Evolutionary conservation across 2,888 invertebrate genomes (phyloP).

Genomic region (Tigriopus californicus): DNA sequence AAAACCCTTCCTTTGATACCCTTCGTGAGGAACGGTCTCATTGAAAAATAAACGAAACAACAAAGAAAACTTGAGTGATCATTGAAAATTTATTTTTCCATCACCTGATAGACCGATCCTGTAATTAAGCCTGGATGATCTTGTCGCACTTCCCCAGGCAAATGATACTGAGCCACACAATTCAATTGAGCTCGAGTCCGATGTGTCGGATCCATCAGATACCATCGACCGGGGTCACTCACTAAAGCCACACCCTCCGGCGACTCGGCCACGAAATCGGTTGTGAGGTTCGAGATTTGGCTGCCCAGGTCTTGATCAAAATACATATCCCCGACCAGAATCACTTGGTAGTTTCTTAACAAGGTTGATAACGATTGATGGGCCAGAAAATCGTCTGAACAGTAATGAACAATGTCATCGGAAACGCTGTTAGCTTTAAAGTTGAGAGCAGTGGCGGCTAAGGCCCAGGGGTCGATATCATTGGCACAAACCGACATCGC

Average conservation of each 20-base stretch:
- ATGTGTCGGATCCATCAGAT: neutral
- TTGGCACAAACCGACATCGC: neutral
- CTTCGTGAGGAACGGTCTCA: too few species aligned
- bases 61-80: neutral
- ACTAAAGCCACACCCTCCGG: neutral
- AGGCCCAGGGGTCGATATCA: conserved; percentile 4
- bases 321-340: conserved; percentile 10
- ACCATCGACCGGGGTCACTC: conserved; percentile 9
- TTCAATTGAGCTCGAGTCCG: neutral
- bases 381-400: neutral
- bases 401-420: neutral
- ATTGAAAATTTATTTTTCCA: neutral
- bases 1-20: too few species aligned
- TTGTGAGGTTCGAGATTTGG: neutral
- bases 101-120: conserved; percentile 7
- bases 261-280: neutral
- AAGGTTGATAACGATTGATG: neutral
- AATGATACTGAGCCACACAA: neutral
- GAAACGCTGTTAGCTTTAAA: neutral
- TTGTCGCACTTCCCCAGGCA: neutral
- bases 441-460: neutral
- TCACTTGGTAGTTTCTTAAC: neutral
- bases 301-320: conserved; percentile 7
- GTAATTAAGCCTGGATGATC: conserved; percentile 1
- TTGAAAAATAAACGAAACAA: too few species aligned